A percentile compares a stretch with the other conserved stretches of the same genome.
phyloP scores from a whole-genome alignment of 2,113 vertebrate species.

The Aldabrachelys gigantea region DNA sequence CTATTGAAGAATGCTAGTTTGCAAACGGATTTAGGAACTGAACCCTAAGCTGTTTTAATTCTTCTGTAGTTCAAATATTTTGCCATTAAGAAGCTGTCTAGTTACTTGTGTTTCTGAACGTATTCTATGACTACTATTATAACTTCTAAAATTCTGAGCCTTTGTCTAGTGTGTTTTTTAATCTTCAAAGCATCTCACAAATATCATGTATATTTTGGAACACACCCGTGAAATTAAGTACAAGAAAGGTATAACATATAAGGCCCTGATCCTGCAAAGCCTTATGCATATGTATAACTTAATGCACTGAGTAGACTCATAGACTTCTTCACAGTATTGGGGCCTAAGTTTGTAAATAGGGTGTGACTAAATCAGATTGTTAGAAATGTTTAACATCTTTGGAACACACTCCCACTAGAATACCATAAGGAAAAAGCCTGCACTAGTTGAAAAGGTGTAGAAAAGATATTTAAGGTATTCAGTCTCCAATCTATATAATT shows the following conservation, averaged over 20 bases:
- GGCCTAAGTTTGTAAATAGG: neutral
- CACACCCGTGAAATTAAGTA: neutral
- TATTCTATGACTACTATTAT: neutral
- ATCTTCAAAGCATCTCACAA: neutral
- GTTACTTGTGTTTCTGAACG: neutral
- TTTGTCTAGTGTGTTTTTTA: neutral
- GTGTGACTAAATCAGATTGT: neutral
- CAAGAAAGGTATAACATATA: neutral
- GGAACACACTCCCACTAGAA: neutral
- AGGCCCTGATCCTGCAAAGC: neutral
- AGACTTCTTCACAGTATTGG: neutral
- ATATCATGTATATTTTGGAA: neutral
- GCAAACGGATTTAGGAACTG: neutral
- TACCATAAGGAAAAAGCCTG: neutral
- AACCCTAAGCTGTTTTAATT: neutral
- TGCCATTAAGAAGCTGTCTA: neutral
- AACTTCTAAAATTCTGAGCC: neutral
- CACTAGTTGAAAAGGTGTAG: neutral
- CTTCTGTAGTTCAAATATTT: neutral
- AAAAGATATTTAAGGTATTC: neutral
- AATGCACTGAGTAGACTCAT: neutral
- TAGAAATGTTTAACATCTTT: neutral
- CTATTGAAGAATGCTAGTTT: neutral
- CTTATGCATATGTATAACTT: neutral
- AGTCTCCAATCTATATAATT: neutral